Conservation (phyloP, 2,888 invertebrate genomes). For the Rotaria socialis region DNA sequence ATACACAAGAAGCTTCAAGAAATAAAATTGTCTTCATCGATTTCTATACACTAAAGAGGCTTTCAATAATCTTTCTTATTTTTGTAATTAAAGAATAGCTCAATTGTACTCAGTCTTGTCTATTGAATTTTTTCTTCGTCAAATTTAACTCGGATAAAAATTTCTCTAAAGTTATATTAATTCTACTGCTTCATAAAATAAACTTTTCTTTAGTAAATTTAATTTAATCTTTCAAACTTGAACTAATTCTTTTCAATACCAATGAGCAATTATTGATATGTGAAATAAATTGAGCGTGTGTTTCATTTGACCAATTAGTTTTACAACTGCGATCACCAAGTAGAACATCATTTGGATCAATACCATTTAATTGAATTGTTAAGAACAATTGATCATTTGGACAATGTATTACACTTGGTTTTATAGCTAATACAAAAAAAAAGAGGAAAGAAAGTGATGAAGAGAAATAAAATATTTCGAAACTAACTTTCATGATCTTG, state of each 20-base stretch:
- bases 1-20: not conserved
- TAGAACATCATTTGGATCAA: not conserved
- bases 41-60: not conserved
- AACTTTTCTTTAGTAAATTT: too few species aligned
- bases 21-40: not conserved
- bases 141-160: too few species aligned
- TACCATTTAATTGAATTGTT: not conserved
- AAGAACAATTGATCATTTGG: conserved; percentile 4
- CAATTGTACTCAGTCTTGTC: not conserved
- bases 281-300: conserved; percentile 5
- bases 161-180: not conserved
- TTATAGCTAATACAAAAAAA: not conserved
- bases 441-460: not conserved
- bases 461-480: not conserved
- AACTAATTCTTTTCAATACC: not conserved
- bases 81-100: not conserved
- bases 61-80: not conserved
- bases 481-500: not conserved
- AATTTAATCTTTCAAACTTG: too few species aligned
- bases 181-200: too few species aligned
- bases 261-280: conserved; percentile 35
- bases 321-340: conserved; percentile 23
- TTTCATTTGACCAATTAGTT: not conserved
- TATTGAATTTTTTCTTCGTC: not conserved
- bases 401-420: not conserved